A percentile compares a stretch with the other conserved stretches of the same genome.
phyloP scores from a whole-genome alignment of 2,113 vertebrate species.

The Notarius lentiginosus region DNA sequence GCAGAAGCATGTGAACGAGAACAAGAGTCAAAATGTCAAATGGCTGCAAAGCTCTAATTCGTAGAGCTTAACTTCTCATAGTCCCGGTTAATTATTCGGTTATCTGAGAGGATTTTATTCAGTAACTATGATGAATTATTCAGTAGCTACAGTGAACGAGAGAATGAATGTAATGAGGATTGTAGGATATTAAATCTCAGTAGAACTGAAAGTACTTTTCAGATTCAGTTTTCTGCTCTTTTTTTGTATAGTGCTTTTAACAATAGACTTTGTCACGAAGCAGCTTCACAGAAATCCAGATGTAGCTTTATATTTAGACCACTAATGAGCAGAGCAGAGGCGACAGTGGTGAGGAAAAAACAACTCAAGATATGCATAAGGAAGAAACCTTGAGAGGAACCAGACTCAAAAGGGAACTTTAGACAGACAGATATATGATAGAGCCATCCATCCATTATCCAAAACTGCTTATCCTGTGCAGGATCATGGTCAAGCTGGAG shows the following conservation, averaged over 20 bases:
- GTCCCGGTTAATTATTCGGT: background rate
- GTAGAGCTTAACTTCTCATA: background rate
- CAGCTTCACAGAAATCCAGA: background rate
- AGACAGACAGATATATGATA: too few relatives aligned
- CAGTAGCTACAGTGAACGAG: background rate
- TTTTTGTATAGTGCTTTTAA: background rate
- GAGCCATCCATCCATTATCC: too few relatives aligned
- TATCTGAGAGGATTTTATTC: background rate
- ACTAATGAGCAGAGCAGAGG: background rate
- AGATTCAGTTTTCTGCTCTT: background rate
- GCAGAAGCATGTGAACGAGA: constrained; percentile 43
- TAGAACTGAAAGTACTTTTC: background rate
- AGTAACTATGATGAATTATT: background rate
- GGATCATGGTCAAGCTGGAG: too few relatives aligned
- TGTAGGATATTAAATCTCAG: background rate
- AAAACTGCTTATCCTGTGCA: too few relatives aligned
- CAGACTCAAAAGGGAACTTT: background rate
- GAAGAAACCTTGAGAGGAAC: background rate
- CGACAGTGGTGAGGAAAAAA: background rate
- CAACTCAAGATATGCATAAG: background rate
- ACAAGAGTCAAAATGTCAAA: background rate
- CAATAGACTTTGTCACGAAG: background rate
- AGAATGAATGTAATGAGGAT: background rate
- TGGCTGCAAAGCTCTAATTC: background rate
- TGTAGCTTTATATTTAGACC: background rate